phyloP scores from a whole-genome alignment of 1,140 invertebrate species.

The Halotydeus destructor region DNA sequence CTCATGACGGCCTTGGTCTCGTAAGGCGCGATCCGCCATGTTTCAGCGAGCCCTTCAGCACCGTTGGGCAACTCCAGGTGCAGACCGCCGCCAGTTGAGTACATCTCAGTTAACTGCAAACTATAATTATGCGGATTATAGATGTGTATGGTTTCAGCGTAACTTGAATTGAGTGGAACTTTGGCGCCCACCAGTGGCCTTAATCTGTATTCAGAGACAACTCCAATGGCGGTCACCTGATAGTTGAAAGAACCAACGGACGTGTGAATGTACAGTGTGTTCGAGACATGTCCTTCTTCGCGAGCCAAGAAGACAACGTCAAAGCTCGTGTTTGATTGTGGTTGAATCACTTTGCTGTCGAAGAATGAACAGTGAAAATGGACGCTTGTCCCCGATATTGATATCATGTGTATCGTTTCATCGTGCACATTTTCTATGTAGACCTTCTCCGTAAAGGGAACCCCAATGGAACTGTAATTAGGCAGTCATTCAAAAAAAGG shows the following conservation, averaged over 20 bases:
- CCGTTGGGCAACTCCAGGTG: slow-evolving; percentile 66
- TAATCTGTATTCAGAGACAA: slow-evolving; percentile 65
- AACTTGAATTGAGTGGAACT: slow-evolving; percentile 74
- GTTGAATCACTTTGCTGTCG: slow-evolving; percentile 62
- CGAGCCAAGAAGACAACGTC: slow-evolving; percentile 82
- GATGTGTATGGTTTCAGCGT: slow-evolving; percentile 69
- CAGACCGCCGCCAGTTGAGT: slow-evolving; percentile 74
- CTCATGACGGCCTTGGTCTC: slow-evolving; percentile 68
- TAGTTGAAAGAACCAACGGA: slow-evolving; percentile 66
- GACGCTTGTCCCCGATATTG: slow-evolving; percentile 62
- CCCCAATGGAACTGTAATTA: slow-evolving; percentile 49
- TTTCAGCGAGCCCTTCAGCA: slow-evolving; percentile 51
- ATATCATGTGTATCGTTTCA: slow-evolving; percentile 54
- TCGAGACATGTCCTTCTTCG: slow-evolving; percentile 64
- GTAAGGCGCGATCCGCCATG: slow-evolving; percentile 78
- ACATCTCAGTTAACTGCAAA: slow-evolving; percentile 69
- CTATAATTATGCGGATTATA: slow-evolving; percentile 73
- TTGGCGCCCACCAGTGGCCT: slow-evolving; percentile 67
- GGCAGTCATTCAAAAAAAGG: no score
- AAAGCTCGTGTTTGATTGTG: slow-evolving; percentile 77
- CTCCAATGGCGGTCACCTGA: slow-evolving; percentile 56
- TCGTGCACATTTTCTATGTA: slow-evolving; percentile 50
- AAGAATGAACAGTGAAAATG: slow-evolving; percentile 84
- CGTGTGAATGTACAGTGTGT: slow-evolving; percentile 75
- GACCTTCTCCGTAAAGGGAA: slow-evolving; percentile 55